Evolutionary conservation across 2,797 vertebrate genomes (phyloP), one percentile per base, ranked within the genome.

Genomic region (Neostethus bicornis): DNA sequence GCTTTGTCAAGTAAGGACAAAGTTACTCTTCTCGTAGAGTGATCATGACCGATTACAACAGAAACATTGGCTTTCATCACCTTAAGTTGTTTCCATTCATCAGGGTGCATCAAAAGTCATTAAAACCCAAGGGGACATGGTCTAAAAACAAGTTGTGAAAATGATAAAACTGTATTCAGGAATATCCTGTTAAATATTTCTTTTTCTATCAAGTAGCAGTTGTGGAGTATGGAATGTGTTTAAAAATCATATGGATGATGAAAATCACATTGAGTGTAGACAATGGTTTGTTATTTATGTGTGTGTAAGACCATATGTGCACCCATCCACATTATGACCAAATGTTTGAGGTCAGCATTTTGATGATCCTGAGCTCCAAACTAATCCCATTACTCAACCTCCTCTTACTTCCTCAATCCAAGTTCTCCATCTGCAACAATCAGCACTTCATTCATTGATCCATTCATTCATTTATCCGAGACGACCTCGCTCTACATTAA

Each of bases 401-500:
- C 16, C 21, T 35, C 52, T 49, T 61, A 14, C 43, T 55, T 73
- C 55, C 62, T 75, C 64, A 42, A 8, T 70, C 72, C 65, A 71
- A 56, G 61, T 77, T 77, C 61, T 69, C 34, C 59, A 72, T 76
- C 61, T 73, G 75, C 76, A 77, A 45, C 55, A 58, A 83, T 81
- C 84, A 84, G 73, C 75, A 73, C 65, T 77, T 43, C 74, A 81
- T 81, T 71, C 80, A 85, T 77, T 80, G 81, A 87, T 84, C 66
- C 65, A 63, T 69, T 73, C 77, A 83, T 88, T 84, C 58, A 80
- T 84, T 82, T 80, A 79, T 79, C 61, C 48, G 45, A 49, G 61
- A 60, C 74, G 56, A 43, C 64, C 62, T 70, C 55, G 12, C 62
- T 75, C 66, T 46, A 65, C 65, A 70, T 78, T 63, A 69, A 46